phyloP scores from a whole-genome alignment of 2,797 vertebrate genomes.

The Numenius phaeopus region DNA sequence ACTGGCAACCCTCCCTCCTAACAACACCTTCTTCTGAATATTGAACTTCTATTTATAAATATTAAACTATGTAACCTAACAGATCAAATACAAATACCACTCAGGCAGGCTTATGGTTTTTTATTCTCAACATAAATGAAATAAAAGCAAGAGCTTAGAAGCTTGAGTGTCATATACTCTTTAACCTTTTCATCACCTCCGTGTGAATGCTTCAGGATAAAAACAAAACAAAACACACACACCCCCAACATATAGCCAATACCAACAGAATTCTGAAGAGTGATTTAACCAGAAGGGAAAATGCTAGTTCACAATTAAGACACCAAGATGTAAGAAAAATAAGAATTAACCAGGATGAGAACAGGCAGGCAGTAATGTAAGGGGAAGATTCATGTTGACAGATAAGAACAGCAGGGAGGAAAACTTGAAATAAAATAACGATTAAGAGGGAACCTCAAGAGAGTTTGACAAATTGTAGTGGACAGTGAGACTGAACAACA shows the following conservation, averaged over 20 bases:
- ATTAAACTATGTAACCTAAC: neutral
- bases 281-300: neutral
- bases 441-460: neutral
- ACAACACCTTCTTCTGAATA: neutral
- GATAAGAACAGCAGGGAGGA: neutral
- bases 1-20: neutral
- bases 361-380: neutral
- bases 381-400: neutral
- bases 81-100: neutral
- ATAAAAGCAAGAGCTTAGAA: neutral
- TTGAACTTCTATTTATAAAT: neutral
- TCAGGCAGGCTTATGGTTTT: neutral
- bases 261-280: neutral
- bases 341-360: neutral
- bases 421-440: neutral
- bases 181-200: neutral
- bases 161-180: neutral
- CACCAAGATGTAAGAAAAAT: neutral
- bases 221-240: neutral
- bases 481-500: neutral
- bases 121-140: neutral
- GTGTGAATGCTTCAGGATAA: neutral
- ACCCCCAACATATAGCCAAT: neutral
- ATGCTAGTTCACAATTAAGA: neutral
- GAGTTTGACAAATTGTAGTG: neutral